Percentiles rank a stretch among this genome's conserved stretches.
These are phyloP conservation scores for Cheilosia impressa DNA, from an alignment of 2,888 invertebrate species.

Conservation along the genomic window DNA sequence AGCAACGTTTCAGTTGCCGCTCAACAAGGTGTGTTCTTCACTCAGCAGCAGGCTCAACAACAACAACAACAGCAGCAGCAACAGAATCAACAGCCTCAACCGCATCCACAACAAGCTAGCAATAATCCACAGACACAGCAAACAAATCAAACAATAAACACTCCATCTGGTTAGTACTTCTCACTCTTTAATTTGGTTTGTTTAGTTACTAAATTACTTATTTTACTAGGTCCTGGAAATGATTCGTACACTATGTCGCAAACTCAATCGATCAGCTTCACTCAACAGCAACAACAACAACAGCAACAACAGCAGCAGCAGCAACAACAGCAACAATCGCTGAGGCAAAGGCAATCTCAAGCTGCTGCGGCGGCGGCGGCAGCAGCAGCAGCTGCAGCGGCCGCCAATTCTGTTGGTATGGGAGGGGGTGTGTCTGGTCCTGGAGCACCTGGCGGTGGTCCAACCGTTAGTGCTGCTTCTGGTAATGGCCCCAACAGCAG, in stretches of 20 bases:
- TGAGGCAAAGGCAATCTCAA: slow-evolving; percentile 78
- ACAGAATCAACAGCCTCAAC: slow-evolving; percentile 78
- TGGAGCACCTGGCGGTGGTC: slow-evolving; percentile 77
- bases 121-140: slow-evolving; percentile 80
- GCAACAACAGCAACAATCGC: slow-evolving; percentile 80
- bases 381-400: slow-evolving; percentile 82
- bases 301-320: too few relatives aligned
- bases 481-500: slow-evolving; percentile 76
- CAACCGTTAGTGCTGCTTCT: slow-evolving; percentile 63
- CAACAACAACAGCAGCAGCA: slow-evolving; percentile 76
- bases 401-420: slow-evolving; percentile 81
- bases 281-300: slow-evolving; percentile 89
- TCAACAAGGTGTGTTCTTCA: slow-evolving; percentile 92
- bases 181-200: background rate
- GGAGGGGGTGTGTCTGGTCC: slow-evolving; percentile 76
- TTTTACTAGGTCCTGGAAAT: slow-evolving; percentile 80
- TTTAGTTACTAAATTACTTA: background rate
- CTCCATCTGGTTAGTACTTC: slow-evolving; percentile 80
- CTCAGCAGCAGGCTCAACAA: slow-evolving; percentile 83
- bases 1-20: slow-evolving; percentile 92
- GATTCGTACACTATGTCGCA: slow-evolving; percentile 90
- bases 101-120: slow-evolving; percentile 80
- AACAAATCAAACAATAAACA: slow-evolving; percentile 82
- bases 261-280: slow-evolving; percentile 93
- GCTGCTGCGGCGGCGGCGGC: slow-evolving; percentile 82